Conservation (phyloP, 2,797 vertebrate genomes). For the Microctenopoma stevenorrisi region DNA sequence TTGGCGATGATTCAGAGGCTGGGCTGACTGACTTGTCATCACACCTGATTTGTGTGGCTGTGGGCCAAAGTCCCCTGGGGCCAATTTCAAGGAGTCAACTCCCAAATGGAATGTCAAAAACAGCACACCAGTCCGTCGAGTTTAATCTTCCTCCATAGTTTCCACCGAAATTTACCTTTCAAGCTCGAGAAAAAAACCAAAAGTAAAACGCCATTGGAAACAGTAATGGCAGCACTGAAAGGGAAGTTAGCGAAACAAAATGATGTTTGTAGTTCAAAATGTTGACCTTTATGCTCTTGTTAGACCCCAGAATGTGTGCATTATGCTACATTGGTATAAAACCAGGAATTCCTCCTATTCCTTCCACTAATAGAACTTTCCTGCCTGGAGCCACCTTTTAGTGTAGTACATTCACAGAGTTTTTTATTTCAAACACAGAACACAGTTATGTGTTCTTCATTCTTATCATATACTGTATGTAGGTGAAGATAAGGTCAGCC, state of each 20-base stretch:
- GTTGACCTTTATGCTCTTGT: too few species aligned
- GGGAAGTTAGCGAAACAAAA: not conserved
- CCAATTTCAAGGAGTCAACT: slow-evolving; percentile 62
- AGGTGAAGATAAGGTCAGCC: not conserved
- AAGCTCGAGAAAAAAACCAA: not conserved
- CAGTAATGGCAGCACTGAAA: not conserved
- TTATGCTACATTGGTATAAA: not conserved
- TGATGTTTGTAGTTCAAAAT: not conserved
- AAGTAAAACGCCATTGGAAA: not conserved
- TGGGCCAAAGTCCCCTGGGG: slow-evolving; percentile 71
- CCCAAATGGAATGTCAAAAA: slow-evolving; percentile 71
- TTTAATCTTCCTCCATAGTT: slow-evolving; percentile 40
- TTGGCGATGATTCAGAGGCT: slow-evolving; percentile 66
- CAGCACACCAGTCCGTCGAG: slow-evolving; percentile 55
- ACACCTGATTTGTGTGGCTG: slow-evolving; percentile 70
- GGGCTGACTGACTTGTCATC: slow-evolving; percentile 72
- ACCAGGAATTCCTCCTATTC: not conserved
- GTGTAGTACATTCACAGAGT: too few species aligned
- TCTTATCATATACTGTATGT: not conserved
- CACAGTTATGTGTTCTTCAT: not conserved
- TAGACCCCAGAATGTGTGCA: not conserved
- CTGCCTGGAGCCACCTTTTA: not conserved
- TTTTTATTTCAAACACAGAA: not conserved
- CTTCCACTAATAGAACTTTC: not conserved
- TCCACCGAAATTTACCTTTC: slow-evolving; percentile 1